Conservation (phyloP, 2,797 vertebrate genomes). For the Emydoidea blandingii region DNA sequence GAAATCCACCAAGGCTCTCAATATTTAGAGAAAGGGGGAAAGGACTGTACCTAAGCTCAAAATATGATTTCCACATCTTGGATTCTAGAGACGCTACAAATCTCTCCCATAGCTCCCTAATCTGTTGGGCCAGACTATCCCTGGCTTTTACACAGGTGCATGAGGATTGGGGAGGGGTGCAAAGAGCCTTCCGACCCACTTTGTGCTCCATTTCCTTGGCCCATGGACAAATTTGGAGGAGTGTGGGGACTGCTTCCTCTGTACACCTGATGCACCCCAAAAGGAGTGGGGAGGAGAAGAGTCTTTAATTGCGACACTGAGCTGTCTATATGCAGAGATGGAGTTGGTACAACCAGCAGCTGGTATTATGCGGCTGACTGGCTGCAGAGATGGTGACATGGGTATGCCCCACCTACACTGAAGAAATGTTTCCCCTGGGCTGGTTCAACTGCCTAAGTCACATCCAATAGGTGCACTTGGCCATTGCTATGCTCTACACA, state of each 20-base stretch:
- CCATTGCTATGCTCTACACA: background rate
- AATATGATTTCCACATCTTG: accelerated
- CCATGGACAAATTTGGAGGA: background rate
- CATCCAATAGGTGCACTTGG: background rate
- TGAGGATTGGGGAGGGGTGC: background rate
- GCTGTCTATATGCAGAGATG: background rate
- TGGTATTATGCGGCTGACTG: background rate
- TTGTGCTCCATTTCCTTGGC: background rate
- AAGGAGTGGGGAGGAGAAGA: background rate
- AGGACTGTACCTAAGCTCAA: background rate
- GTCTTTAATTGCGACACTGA: no score
- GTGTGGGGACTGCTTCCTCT: background rate
- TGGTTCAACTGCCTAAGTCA: background rate
- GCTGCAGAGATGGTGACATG: background rate
- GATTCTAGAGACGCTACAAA: accelerated
- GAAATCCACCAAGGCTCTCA: accelerated
- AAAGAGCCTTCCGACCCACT: background rate
- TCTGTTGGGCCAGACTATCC: background rate
- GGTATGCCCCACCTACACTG: background rate
- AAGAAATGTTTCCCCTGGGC: background rate
- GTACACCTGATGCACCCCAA: accelerated
- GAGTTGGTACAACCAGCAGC: background rate
- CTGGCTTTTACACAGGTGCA: background rate
- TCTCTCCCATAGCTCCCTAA: background rate
- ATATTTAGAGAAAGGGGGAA: accelerated